Evolutionary conservation across 2,113 vertebrate genomes (phyloP).

Genomic region (Otis tarda): DNA sequence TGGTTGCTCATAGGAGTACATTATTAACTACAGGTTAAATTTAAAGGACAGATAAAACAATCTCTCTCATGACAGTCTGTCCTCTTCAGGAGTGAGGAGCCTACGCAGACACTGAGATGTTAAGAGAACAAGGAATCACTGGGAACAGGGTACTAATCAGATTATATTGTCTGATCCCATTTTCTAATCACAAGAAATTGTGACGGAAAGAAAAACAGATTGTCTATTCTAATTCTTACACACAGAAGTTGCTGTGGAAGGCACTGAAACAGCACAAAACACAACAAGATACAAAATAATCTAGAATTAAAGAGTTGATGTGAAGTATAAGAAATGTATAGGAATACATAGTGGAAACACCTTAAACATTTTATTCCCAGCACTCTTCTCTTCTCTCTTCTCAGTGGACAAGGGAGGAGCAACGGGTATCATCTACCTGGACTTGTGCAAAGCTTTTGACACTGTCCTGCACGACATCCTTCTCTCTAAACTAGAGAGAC

Average conservation of each 20-base stretch:
- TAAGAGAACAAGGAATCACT: neutral
- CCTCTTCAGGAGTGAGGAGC: neutral
- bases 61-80: neutral
- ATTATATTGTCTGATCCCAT: neutral
- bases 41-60: slow-evolving; percentile 1
- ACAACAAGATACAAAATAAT: neutral
- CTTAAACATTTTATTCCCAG: neutral
- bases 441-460: no score
- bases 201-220: neutral
- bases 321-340: neutral
- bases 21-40: neutral
- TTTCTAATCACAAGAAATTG: neutral
- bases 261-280: neutral
- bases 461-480: no score
- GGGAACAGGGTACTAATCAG: neutral
- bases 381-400: no score
- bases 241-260: neutral
- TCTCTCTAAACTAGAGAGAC: no score
- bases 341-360: neutral
- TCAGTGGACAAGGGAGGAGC: no score
- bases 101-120: neutral
- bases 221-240: neutral
- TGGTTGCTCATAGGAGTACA: neutral
- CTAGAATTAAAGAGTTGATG: neutral
- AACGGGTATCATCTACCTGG: no score